Percentiles rank a stretch among this genome's conserved stretches.
Conservation (phyloP, 2,888 invertebrate genomes). For the Drosophila nr. perissopoda region DNA sequence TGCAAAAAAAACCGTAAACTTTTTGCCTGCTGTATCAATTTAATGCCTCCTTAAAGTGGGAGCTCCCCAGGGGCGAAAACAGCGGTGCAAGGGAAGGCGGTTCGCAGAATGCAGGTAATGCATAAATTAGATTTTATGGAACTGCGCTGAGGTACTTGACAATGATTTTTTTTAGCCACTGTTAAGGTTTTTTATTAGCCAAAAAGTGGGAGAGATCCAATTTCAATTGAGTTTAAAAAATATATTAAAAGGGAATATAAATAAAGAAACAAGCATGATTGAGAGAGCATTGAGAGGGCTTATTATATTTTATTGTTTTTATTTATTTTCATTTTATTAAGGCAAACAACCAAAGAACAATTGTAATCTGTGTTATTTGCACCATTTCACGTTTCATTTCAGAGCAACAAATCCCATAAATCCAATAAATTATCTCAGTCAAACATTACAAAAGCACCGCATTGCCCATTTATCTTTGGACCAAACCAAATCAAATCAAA, state of each 20-base stretch:
- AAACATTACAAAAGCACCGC: neutral
- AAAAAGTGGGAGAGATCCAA: slow-evolving; percentile 12
- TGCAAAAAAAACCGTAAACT: slow-evolving; percentile 29
- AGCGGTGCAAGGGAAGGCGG: slow-evolving; percentile 4
- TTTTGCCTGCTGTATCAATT: slow-evolving; percentile 67
- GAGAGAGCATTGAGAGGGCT: neutral
- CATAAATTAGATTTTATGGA: slow-evolving; percentile 74
- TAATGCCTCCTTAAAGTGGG: slow-evolving; percentile 72
- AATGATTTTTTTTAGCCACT: slow-evolving; percentile 44
- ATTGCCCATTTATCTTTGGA: neutral
- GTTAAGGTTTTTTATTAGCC: slow-evolving; percentile 46
- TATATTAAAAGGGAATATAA: neutral
- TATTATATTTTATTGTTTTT: neutral
- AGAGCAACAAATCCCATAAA: slow-evolving; percentile 2
- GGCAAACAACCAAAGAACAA: neutral
- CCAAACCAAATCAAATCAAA: slow-evolving; percentile 35
- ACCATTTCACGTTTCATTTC: neutral
- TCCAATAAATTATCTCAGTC: slow-evolving; percentile 24
- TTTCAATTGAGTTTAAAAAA: neutral
- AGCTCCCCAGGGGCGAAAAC: slow-evolving; percentile 32
- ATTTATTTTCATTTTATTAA: neutral
- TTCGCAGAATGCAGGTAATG: slow-evolving; percentile 57
- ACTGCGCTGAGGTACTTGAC: slow-evolving; percentile 43
- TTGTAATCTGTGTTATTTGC: slow-evolving; percentile 1
- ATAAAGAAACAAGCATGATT: neutral